Evolutionary conservation across 1,140 invertebrate genomes (phyloP).

Genomic region (Aphaenogaster ashmeadi): DNA sequence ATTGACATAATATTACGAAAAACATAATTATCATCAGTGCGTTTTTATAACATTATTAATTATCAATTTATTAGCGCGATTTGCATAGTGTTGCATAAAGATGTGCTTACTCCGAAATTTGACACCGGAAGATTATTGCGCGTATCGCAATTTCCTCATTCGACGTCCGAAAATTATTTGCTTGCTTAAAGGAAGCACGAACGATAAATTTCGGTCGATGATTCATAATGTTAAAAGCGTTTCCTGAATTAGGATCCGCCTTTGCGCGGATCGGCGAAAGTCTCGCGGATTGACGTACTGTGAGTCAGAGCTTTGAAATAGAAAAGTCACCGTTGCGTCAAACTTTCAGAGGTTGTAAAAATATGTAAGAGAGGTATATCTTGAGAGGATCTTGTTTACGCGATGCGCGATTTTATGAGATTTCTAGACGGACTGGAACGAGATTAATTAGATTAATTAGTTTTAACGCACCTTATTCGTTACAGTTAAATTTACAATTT

Average conservation of each 20-base stretch:
- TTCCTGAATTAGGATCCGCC: constrained; percentile 64
- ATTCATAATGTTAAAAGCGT: constrained; percentile 51
- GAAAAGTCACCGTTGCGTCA: constrained; percentile 31
- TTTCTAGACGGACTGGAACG: not conserved
- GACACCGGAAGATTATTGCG: not conserved
- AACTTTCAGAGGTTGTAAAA: constrained; percentile 2
- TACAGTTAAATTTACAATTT: not conserved
- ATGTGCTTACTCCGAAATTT: constrained; percentile 2
- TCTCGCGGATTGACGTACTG: constrained; percentile 19
- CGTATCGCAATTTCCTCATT: not conserved
- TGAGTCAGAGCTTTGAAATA: constrained; percentile 71
- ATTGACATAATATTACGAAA: not conserved
- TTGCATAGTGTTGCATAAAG: not conserved
- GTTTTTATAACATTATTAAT: not conserved
- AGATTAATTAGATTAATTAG: not conserved
- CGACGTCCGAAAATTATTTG: constrained; percentile 6
- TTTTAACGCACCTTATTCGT: not conserved
- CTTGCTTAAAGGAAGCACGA: not conserved
- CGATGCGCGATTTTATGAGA: not conserved
- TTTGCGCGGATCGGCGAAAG: constrained; percentile 42
- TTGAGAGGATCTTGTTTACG: not conserved
- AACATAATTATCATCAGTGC: not conserved
- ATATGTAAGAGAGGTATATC: constrained; percentile 13
- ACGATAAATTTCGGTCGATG: constrained; percentile 37
- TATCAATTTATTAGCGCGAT: not conserved